Evolutionary conservation across 2,113 vertebrate genomes (phyloP).

Genomic region (Perognathus longimembris): DNA sequence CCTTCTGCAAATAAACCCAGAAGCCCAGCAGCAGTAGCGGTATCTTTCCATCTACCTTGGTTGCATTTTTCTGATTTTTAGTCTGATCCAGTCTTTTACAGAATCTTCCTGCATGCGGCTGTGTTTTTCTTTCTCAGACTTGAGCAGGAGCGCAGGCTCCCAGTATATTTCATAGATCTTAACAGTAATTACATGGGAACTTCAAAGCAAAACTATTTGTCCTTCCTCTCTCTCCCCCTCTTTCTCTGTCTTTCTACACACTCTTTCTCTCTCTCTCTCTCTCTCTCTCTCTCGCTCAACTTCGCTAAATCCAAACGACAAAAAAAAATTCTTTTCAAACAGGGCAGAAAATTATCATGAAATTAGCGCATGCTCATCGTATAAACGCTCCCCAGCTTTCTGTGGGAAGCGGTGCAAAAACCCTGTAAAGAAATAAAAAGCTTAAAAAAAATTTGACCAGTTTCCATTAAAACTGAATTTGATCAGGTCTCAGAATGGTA

Average conservation of each 20-base stretch:
- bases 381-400: background rate
- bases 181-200: constrained; percentile 76
- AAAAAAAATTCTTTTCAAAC: constrained; percentile 69
- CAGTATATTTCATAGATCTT: constrained; percentile 55
- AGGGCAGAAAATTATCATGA: constrained; percentile 65
- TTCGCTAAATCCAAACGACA: constrained; percentile 57
- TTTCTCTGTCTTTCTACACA: background rate
- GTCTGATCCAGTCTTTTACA: constrained; percentile 25
- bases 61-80: constrained; percentile 12
- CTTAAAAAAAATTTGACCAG: background rate
- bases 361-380: constrained; percentile 60
- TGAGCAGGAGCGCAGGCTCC: background rate
- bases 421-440: background rate
- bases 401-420: constrained; percentile 2
- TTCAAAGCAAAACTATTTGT: constrained; percentile 77
- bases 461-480: constrained; percentile 52
- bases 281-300: constrained; percentile 29
- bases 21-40: background rate
- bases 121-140: constrained; percentile 17
- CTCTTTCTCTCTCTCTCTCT: constrained; percentile 11
- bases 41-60: constrained; percentile 60
- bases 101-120: background rate
- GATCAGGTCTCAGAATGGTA: constrained; percentile 23
- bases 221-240: constrained; percentile 4
- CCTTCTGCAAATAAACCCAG: background rate